Percentiles rank a stretch among this genome's conserved stretches.
These are phyloP conservation scores for Tenthredo distinguenda DNA, from an alignment of 2,888 invertebrate species.

Conservation along the genomic window DNA sequence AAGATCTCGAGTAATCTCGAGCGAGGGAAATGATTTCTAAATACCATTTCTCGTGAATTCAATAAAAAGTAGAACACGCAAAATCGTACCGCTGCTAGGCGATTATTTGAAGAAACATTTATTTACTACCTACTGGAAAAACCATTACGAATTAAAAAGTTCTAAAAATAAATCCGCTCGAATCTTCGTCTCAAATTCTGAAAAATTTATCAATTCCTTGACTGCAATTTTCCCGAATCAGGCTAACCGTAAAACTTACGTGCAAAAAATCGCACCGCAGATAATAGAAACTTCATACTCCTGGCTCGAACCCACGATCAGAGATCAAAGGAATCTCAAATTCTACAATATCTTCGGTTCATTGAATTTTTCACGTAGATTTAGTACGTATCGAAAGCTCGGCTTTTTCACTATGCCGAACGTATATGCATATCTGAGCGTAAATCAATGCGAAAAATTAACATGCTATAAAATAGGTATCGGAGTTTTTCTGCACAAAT, in stretches of 20 bases:
- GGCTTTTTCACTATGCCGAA: too few relatives aligned
- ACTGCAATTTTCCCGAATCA: too few relatives aligned
- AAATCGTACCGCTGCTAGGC: neutral
- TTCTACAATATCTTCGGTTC: neutral
- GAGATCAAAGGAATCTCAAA: too few relatives aligned
- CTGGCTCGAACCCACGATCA: too few relatives aligned
- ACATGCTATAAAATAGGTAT: neutral
- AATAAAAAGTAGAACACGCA: conserved; percentile 56
- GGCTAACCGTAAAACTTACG: too few relatives aligned
- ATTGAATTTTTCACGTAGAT: neutral
- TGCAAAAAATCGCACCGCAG: too few relatives aligned
- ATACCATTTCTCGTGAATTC: conserved; percentile 64
- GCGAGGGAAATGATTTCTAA: conserved; percentile 56
- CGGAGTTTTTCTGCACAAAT: neutral
- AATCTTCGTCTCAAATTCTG: neutral
- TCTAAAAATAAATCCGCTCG: neutral
- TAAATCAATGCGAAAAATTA: neutral
- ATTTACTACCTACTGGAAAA: neutral
- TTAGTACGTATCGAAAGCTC: neutral
- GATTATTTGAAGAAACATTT: neutral
- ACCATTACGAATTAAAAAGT: neutral
- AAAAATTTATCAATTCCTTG: neutral
- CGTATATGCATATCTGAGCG: neutral
- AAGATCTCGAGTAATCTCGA: conserved; percentile 33
- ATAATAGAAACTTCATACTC: too few relatives aligned